Evolutionary conservation across 2,113 vertebrate species (phyloP).

Genomic region (Uria aalge): DNA sequence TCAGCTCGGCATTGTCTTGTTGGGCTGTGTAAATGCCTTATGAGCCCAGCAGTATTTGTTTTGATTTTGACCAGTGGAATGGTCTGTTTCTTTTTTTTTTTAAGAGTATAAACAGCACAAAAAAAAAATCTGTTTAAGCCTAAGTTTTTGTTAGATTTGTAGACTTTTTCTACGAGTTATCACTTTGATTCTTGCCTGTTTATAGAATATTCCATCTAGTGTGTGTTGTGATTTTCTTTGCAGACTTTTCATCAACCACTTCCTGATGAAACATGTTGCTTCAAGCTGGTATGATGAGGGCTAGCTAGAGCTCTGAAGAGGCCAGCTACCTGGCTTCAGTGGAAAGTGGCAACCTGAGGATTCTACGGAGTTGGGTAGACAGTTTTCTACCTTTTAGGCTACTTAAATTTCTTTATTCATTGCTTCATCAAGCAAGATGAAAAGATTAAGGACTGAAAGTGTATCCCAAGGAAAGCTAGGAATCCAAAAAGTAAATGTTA

Average conservation of each 20-base stretch:
- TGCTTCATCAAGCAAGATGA: neutral
- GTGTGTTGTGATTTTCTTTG: neutral
- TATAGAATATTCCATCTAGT: neutral
- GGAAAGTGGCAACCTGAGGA: neutral
- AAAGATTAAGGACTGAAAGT: neutral
- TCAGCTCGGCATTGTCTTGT: constrained; percentile 16
- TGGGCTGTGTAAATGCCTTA: neutral
- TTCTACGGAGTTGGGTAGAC: neutral
- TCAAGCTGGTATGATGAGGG: neutral
- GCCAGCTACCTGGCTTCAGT: neutral
- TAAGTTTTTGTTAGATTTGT: neutral
- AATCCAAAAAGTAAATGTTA: neutral
- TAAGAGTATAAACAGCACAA: neutral
- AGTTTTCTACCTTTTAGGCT: neutral
- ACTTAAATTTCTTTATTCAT: neutral
- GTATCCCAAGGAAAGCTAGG: neutral
- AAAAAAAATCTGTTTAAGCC: neutral
- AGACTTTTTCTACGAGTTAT: neutral
- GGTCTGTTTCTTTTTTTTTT: neutral
- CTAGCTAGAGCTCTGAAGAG: neutral
- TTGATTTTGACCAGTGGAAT: neutral
- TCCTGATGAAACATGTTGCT: neutral
- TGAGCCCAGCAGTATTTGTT: neutral
- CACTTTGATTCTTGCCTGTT: neutral
- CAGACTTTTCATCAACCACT: neutral